A percentile compares a stretch with the other conserved stretches of the same genome.
Conservation (phyloP, 2,888 invertebrate genomes). For the Drosophila paracracens region DNA sequence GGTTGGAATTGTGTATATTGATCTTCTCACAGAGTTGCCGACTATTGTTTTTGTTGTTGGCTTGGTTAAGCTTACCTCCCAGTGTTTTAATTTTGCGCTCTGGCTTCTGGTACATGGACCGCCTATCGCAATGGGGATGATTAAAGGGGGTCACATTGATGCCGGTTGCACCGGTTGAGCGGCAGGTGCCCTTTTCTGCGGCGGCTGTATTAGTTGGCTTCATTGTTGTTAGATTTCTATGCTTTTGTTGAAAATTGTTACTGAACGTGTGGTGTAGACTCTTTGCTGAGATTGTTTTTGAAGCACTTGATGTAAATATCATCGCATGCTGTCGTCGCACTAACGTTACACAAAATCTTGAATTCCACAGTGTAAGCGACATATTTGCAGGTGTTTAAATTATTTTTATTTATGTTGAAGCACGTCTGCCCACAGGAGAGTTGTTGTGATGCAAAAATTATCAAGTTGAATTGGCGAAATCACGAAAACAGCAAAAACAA, state of each 20-base stretch:
- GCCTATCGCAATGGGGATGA: conserved; percentile 69
- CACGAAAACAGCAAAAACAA: conserved; percentile 13
- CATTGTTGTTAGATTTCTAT: conserved; percentile 38
- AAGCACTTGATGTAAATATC: conserved; percentile 59
- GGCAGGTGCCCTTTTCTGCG: conserved; percentile 15
- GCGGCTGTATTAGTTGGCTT: conserved; percentile 16
- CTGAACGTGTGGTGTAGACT: conserved; percentile 30
- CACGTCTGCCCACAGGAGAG: conserved; percentile 29
- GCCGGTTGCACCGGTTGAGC: conserved; percentile 20
- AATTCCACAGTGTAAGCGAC: conserved; percentile 82
- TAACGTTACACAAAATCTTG: conserved; percentile 75
- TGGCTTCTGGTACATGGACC: conserved; percentile 64
- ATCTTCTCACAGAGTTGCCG: background rate
- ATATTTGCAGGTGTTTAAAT: conserved; percentile 32
- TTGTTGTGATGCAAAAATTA: conserved; percentile 9
- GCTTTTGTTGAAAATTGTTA: conserved; percentile 24
- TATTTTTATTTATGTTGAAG: conserved; percentile 14
- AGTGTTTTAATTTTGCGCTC: conserved; percentile 51
- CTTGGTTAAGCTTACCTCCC: conserved; percentile 47
- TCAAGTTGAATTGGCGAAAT: conserved; percentile 33
- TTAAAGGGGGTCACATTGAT: conserved; percentile 45
- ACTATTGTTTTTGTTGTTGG: background rate
- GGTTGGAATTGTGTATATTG: conserved; percentile 1
- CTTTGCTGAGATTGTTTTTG: conserved; percentile 20
- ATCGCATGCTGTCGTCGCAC: conserved; percentile 72